phyloP scores from a whole-genome alignment of 1,140 invertebrate genomes.

The Drosophila punjabiensis region DNA sequence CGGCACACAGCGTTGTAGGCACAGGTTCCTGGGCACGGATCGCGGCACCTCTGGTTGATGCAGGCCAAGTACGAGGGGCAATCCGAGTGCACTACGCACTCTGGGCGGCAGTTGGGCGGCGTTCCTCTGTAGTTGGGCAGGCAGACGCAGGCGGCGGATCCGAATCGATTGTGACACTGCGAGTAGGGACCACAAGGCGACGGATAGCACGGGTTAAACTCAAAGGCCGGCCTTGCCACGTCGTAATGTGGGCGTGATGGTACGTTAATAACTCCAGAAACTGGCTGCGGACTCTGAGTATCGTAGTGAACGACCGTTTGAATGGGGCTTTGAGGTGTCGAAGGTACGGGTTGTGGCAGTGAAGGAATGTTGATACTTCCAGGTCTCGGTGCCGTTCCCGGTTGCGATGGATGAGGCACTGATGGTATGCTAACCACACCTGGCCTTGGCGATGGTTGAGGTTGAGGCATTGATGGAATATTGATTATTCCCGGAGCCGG shows the following conservation, averaged over 20 bases:
- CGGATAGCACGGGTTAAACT: slow-evolving; percentile 88
- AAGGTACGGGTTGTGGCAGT: slow-evolving; percentile 19
- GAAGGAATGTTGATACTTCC: slow-evolving; percentile 48
- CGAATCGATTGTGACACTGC: slow-evolving; percentile 88
- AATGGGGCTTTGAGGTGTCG: slow-evolving; percentile 4
- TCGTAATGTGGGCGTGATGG: slow-evolving; percentile 84
- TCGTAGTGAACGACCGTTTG: slow-evolving; percentile 19
- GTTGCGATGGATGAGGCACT: neutral
- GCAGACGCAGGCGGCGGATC: slow-evolving; percentile 89
- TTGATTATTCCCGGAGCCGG: slow-evolving; percentile 48
- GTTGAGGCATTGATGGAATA: slow-evolving; percentile 28
- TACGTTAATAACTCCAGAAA: slow-evolving; percentile 46
- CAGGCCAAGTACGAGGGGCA: slow-evolving; percentile 91
- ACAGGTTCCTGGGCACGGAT: slow-evolving; percentile 92
- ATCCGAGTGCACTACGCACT: slow-evolving; percentile 89
- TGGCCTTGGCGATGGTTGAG: neutral
- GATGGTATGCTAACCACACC: slow-evolving; percentile 56
- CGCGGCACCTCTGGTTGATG: slow-evolving; percentile 92
- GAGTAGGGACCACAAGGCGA: slow-evolving; percentile 91
- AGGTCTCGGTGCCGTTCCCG: slow-evolving; percentile 2
- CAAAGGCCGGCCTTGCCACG: slow-evolving; percentile 86
- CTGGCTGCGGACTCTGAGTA: slow-evolving; percentile 23
- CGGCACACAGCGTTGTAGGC: slow-evolving; percentile 91
- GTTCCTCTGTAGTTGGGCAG: slow-evolving; percentile 88
- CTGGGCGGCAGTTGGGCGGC: slow-evolving; percentile 90